Conservation (phyloP, 2,797 vertebrate genomes). For the Vespertilio murinus region DNA sequence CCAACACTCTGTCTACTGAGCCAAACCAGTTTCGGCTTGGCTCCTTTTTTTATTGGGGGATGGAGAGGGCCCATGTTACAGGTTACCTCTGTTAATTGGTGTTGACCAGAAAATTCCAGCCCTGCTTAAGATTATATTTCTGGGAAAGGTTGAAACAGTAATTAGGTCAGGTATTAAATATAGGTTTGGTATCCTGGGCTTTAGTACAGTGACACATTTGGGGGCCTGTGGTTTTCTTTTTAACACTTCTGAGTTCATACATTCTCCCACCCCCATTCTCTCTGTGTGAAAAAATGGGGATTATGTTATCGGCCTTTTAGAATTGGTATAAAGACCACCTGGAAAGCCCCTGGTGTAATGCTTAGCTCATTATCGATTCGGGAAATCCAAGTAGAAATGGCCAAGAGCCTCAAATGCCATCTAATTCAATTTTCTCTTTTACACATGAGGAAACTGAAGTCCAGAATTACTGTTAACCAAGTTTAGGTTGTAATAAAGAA, state of each 20-base stretch:
- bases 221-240: background rate
- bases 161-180: background rate
- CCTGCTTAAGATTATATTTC: background rate
- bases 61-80: background rate
- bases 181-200: background rate
- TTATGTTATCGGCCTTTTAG: background rate
- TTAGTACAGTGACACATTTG: background rate
- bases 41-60: background rate
- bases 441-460: background rate
- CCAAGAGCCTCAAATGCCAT: background rate
- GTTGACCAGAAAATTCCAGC: background rate
- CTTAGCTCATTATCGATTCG: background rate
- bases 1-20: no score
- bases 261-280: background rate
- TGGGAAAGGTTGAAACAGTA: background rate
- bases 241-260: background rate
- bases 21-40: no score
- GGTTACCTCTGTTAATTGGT: background rate
- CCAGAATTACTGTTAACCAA: background rate
- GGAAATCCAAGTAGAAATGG: background rate
- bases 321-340: background rate
- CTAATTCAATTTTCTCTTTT: background rate
- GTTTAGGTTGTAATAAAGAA: background rate
- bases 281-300: background rate
- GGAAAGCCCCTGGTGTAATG: background rate